Percentiles rank a stretch among this genome's conserved stretches.
phyloP scores from a whole-genome alignment of 2,797 vertebrate species.

The Adelosebastes latens region DNA sequence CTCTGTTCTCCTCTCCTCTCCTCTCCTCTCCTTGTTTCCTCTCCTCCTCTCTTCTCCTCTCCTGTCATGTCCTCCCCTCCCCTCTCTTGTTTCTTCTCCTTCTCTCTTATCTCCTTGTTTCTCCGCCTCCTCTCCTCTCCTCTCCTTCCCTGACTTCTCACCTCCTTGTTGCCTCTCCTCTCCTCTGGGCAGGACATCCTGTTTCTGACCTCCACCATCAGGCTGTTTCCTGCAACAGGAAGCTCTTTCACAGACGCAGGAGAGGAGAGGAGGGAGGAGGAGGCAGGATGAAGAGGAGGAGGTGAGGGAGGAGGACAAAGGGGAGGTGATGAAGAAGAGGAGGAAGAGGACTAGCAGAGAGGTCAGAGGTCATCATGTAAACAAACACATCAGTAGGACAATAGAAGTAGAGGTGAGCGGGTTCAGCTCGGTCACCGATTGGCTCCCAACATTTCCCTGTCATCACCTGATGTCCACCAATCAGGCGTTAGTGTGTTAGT shows the following conservation, averaged over 20 bases:
- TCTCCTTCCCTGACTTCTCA: no score
- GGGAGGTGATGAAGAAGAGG: slow-evolving; percentile 7
- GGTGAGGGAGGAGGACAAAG: not conserved
- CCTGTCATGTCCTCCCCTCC: accelerated
- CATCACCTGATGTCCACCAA: no score
- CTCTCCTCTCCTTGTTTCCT: no score
- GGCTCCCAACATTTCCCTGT: no score
- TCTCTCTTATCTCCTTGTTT: accelerated
- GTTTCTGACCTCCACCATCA: slow-evolving; percentile 57
- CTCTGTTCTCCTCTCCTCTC: no score
- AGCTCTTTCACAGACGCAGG: slow-evolving; percentile 58
- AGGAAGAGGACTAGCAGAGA: not conserved
- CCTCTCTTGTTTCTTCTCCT: not conserved
- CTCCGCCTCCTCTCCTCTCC: not conserved
- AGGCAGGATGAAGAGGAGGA: not conserved
- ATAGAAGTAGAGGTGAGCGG: not conserved
- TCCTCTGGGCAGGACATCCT: slow-evolving; percentile 62
- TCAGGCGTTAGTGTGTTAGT: no score
- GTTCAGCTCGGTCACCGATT: not conserved
- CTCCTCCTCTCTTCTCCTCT: no score
- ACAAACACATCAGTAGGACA: not conserved
- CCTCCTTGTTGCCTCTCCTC: no score
- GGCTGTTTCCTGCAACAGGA: slow-evolving; percentile 76
- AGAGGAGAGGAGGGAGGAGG: slow-evolving; percentile 24
- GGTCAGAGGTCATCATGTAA: slow-evolving; percentile 34